These are phyloP conservation scores for Tapirus terrestris DNA, from an alignment of 2,113 vertebrate genomes.

Conservation along the genomic window DNA sequence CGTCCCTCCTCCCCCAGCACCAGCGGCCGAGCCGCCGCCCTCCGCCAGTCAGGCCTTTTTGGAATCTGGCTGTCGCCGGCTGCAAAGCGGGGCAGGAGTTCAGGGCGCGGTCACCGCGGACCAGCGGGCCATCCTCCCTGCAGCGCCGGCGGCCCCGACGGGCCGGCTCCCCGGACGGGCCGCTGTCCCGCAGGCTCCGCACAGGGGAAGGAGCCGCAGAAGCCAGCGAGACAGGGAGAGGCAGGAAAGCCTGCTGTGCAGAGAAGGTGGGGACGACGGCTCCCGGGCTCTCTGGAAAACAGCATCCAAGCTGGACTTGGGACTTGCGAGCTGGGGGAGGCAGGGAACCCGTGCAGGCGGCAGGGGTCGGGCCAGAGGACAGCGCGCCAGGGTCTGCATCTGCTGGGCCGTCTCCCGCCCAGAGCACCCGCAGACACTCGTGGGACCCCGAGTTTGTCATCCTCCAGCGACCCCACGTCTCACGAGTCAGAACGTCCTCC, in stretches of 20 bases:
- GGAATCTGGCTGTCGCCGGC: neutral
- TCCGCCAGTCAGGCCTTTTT: no score
- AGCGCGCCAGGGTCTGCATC: neutral
- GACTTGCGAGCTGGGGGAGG: rapidly evolving
- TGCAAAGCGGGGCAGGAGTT: neutral
- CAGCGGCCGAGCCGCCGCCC: neutral
- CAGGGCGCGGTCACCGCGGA: neutral
- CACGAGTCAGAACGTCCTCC: neutral
- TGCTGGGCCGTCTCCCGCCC: rapidly evolving
- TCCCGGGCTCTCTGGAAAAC: neutral
- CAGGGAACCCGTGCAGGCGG: rapidly evolving
- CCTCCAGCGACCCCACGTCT: neutral
- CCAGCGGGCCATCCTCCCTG: no score
- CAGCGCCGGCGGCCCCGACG: rapidly evolving
- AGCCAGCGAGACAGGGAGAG: neutral
- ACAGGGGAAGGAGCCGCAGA: rapidly evolving
- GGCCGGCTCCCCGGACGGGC: no score
- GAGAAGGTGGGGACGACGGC: no score
- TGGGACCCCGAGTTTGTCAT: neutral
- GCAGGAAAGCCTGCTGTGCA: neutral
- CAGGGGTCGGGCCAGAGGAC: neutral
- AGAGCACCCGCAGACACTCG: rapidly evolving
- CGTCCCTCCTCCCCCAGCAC: neutral
- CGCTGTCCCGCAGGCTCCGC: neutral
- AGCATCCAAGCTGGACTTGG: neutral